Evolutionary conservation across 64 coral and sea anemone species (phyloP), one percentile per base, ranked within the genome.

Genomic region (Trachythela sp.): DNA sequence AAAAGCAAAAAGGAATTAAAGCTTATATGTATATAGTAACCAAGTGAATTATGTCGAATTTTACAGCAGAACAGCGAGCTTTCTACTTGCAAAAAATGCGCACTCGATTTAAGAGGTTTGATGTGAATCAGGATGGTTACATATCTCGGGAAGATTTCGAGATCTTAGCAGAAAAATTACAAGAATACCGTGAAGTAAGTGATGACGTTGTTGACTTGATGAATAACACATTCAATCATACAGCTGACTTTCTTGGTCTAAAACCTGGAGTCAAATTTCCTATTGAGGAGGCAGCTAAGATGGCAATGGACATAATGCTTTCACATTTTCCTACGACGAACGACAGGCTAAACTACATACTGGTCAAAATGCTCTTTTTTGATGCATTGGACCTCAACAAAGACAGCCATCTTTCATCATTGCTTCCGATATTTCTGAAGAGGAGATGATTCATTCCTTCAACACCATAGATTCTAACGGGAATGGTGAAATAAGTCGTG

Each of bases 131-230:
- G 20, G 75, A 80, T 30, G 75, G 75, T 8, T 80, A 5, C 20
- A 80, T 80, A 37, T 80, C 75, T 14, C 30, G 75, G 34, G 75
- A 80, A 80, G 75, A 80, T 18, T 80, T 34, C 75, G 75, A 80
- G 34, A 8, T 30, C 33, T 34, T 80, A 8, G 75, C 75, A 18
- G 35, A 80, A 17, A 80, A 10, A 39, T 0, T 37, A 30, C 8
- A 35, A 10, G 75, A 80, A 80, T 35, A 14, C 32, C 1, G 27
- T 18, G 20, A 39, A 35, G 15, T 37, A 9, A 36, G 9, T 80
- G 37, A 38, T 0, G 75, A 80, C 3, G 9, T 34, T 15, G 75
- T 9, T 37, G 30, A 80, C 0, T 35, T 29, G 34, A 14, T 35
- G 9, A 3, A 18, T 37, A 30, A 14, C 31, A 8, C 75, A 80